Evolutionary conservation across 1,140 invertebrate species (phyloP).

Genomic region (Ectropis grisescens): DNA sequence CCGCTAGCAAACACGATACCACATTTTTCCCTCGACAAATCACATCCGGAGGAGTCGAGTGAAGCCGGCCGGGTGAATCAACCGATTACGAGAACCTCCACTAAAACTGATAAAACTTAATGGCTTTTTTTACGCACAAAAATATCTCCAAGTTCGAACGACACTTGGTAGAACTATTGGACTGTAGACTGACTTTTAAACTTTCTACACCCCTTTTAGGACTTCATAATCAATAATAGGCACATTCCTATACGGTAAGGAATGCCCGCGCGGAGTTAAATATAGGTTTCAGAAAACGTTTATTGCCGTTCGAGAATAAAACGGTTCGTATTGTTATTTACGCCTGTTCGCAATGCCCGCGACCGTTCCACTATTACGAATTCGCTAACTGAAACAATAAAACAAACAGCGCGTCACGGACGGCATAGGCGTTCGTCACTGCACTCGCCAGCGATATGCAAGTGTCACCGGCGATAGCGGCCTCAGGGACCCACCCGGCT

Average conservation of each 20-base stretch:
- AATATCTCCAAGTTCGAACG: no score
- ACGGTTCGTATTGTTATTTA: no score
- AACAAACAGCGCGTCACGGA: constrained; percentile 32
- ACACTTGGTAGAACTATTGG: no score
- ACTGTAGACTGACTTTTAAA: no score
- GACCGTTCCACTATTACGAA: constrained; percentile 44
- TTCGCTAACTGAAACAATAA: constrained; percentile 53
- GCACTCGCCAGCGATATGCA: constrained; percentile 32
- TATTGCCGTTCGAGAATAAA: no score
- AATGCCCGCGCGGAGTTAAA: no score
- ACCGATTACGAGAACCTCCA: constrained; percentile 33
- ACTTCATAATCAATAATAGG: no score
- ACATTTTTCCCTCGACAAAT: constrained; percentile 65
- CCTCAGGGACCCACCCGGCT: constrained; percentile 41
- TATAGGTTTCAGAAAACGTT: no score
- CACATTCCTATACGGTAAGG: no score
- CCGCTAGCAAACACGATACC: constrained; percentile 46
- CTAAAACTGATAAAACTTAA: constrained; percentile 42
- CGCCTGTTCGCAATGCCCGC: constrained; percentile 14
- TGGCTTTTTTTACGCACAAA: no score
- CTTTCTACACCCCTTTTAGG: no score
- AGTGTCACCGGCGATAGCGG: constrained; percentile 28
- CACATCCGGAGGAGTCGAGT: constrained; percentile 57
- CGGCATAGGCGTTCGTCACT: constrained; percentile 43
- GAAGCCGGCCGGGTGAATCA: constrained; percentile 47